Base-by-base conservation (phyloP, 2,797 vertebrate species). In the Parambassis ranga region DNA sequence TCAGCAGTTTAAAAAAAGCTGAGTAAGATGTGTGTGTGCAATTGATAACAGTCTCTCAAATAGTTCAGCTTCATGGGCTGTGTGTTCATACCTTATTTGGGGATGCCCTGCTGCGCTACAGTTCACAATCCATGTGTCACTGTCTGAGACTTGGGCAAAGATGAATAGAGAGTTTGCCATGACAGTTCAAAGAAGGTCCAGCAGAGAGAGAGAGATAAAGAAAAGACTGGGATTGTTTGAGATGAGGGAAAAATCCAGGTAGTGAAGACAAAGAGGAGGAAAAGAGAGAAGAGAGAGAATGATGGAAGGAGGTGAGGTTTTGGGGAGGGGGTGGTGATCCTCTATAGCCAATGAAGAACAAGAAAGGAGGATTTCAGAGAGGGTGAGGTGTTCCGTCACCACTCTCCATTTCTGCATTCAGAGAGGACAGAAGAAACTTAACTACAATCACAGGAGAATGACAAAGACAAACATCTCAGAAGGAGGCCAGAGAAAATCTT, bases 21-120 rank as follows among this genome's bases (percentile, higher is more conserved):
- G 58, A 47, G 23, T 31, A 61, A 66, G 47, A 64, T 38, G 46
- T 72, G 49, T 75, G 38, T 61, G 46, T 74, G 48, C 33, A 53
- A 79, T 65, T 31, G 19, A 50, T 81, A 77, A 87, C 86, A 77
- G 77, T 76, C 58, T 86, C 68, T 60, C 73, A 70, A 79, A 83
- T 72, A 65, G 67, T 77, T 65, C 67, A 42, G 59, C 71, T 79
- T 80, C 69, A 35, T 57, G 75, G 53, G 50, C 75, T 49, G 47
- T 81, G 79, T 76, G 67, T 72, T 86, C 83, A 89, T 85, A 71
- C 90, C 91, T 91, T 92, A 91, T 92, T 92, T 91, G 91, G 91
- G 80, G 76, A 77, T 90, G 74, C 71, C 77, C 81, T 9, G 32
- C 71, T 46, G 75, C 80, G 81, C 64, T 55, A 58, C 81, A 78